Base-by-base conservation (phyloP, 2,797 vertebrate genomes). In the Picus viridis region DNA sequence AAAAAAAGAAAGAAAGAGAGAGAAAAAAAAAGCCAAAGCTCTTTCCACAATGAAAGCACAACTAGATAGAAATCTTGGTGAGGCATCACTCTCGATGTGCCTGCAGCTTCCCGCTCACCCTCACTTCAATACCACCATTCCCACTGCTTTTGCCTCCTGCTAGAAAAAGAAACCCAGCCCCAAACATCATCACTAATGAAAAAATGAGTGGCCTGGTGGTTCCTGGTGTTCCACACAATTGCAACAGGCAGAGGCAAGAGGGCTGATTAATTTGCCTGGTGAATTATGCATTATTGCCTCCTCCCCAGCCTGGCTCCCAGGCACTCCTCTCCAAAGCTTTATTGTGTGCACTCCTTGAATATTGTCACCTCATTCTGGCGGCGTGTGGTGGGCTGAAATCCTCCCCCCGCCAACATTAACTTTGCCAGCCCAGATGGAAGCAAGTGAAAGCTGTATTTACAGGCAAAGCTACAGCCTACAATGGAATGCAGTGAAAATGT, bases 241-340 rank as follows among this genome's bases (percentile, higher is more conserved):
- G 97, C 96, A 96, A 85, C 95, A 97, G 96, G 96, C 95, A 94
- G 88, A 92, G 90, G 93, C 87, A 96, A 97, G 95, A 89, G 77
- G 91, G 93, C 75, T 95, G 97, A 98, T 97, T 98, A 97, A 98
- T 98, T 97, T 97, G 79, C 95, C 96, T 96, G 68, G 97, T 97
- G 97, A 97, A 98, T 98, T 98, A 98, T 98, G 96, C 97, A 98
- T 98, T 89, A 71, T 90, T 95, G 88, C 67, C 77, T 36, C 22
- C 4, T 27, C 53, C 53, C 53, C 36, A 26, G 26, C 34, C 22
- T 63, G 22, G 45, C 87, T 88, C 80, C 74, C 71, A 58, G 74
- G 63, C 84, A 72, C 72, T 72, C 75, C 80, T 97, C 95, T 95
- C 86, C 78, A 47, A 90, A 91, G 94, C 97, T 96, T 97, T 97